Conservation (phyloP, 2,797 vertebrate species). For the Galago senegalensis region DNA sequence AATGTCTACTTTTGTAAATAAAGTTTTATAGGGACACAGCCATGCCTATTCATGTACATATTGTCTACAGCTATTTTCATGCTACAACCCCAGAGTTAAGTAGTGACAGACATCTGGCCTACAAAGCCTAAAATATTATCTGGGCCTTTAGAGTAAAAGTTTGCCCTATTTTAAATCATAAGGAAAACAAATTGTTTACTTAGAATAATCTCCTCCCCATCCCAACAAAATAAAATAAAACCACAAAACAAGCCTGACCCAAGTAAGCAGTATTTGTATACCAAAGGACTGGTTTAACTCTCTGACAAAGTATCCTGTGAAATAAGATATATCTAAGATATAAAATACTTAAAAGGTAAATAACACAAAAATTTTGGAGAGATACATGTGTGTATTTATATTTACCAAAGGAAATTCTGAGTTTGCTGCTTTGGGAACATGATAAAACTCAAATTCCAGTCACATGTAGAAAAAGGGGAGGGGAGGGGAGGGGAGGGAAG, state of each 20-base stretch:
- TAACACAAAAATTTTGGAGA: conserved; percentile 33
- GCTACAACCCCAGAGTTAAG: not conserved
- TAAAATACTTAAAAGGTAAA: conserved; percentile 48
- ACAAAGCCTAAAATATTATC: conserved; percentile 26
- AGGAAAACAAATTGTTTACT: conserved; percentile 38
- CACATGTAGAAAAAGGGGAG: not conserved
- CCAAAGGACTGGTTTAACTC: not conserved
- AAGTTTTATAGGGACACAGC: conserved; percentile 48
- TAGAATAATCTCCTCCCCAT: not conserved
- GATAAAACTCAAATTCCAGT: conserved; percentile 23
- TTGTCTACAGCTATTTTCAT: not conserved
- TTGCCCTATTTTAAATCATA: conserved; percentile 32
- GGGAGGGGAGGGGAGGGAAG: not conserved
- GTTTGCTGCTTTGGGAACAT: not conserved
- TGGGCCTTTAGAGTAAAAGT: not conserved
- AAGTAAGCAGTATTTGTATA: conserved; percentile 4
- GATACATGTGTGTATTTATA: not conserved
- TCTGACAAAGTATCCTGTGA: conserved; percentile 43
- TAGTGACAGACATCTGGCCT: not conserved
- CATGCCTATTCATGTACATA: not conserved
- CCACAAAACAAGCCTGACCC: not conserved
- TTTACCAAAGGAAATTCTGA: conserved; percentile 49
- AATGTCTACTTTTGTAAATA: conserved; percentile 49
- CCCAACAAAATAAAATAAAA: not conserved
- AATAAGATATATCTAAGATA: conserved; percentile 21